phyloP scores from a whole-genome alignment of 2,888 invertebrate genomes.

The Aricia artaxerxes region DNA sequence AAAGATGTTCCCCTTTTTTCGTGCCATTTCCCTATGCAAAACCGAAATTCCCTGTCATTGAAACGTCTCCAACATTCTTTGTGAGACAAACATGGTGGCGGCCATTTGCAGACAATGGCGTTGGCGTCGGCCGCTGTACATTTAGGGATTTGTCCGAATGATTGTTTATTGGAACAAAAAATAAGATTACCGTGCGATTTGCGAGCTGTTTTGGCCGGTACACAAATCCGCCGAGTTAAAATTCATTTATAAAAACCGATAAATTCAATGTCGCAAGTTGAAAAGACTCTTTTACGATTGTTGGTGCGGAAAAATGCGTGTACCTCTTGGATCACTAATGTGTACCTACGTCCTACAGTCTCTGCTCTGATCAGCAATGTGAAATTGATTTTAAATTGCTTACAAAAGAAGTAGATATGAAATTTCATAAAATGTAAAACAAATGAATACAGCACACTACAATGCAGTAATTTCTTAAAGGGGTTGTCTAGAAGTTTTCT shows the following conservation, averaged over 20 bases:
- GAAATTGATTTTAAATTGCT: no score
- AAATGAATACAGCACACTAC: no score
- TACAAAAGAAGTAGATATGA: no score
- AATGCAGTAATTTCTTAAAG: no score
- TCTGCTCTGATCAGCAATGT: no score
- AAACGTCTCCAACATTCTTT: slow-evolving; percentile 56
- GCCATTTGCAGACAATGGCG: slow-evolving; percentile 75
- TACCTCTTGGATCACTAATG: no score
- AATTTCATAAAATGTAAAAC: no score
- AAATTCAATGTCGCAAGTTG: background rate
- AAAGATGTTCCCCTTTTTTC: slow-evolving; percentile 38
- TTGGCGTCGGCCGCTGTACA: slow-evolving; percentile 54
- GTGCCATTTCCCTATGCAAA: slow-evolving; percentile 51
- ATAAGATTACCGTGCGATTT: slow-evolving; percentile 7
- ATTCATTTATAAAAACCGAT: background rate
- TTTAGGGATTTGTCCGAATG: slow-evolving; percentile 57
- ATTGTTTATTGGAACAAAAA: slow-evolving; percentile 48
- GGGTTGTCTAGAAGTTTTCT: background rate
- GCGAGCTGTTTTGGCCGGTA: background rate
- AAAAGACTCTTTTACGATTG: background rate
- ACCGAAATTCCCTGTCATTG: slow-evolving; percentile 56
- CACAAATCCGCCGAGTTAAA: background rate
- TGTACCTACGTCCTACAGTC: no score
- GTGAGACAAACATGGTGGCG: slow-evolving; percentile 56
- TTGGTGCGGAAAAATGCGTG: background rate